Evolutionary conservation across 2,888 invertebrate species (phyloP).

Genomic region (Drosophila infuscata): DNA sequence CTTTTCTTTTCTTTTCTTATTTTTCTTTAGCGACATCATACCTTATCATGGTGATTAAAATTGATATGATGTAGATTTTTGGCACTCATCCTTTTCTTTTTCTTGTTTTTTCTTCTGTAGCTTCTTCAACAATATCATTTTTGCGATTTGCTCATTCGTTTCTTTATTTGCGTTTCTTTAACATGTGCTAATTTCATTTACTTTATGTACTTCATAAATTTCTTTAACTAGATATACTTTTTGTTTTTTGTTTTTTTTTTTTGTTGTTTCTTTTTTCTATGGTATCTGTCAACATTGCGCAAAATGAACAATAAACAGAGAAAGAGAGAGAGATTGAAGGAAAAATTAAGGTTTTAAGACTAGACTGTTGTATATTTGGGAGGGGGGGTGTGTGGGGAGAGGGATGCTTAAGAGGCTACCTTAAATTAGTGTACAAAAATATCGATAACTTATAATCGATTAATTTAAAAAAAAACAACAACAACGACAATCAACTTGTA

Average conservation of each 20-base stretch:
- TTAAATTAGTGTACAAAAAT: constrained; percentile 78
- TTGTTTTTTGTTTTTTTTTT: constrained; percentile 15
- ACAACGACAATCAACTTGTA: constrained; percentile 57
- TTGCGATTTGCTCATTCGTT: constrained; percentile 38
- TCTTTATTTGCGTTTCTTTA: constrained; percentile 73
- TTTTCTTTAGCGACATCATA: constrained; percentile 63
- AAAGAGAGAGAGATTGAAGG: constrained; percentile 2
- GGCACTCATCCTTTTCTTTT: constrained; percentile 52
- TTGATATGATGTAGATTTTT: constrained; percentile 71
- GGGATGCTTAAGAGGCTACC: constrained; percentile 56
- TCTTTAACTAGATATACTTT: constrained; percentile 42
- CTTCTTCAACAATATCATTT: constrained; percentile 5
- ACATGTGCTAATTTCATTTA: constrained; percentile 75
- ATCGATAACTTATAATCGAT: constrained; percentile 73
- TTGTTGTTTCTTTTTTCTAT: constrained; percentile 18
- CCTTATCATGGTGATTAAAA: constrained; percentile 57
- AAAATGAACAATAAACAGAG: constrained; percentile 33
- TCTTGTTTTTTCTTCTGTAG: constrained; percentile 13
- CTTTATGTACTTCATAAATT: constrained; percentile 48
- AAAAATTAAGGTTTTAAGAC: constrained; percentile 24
- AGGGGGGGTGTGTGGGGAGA: not conserved
- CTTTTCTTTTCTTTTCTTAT: constrained; percentile 17
- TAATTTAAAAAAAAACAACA: constrained; percentile 67
- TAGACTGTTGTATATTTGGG: constrained; percentile 21
- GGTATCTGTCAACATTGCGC: constrained; percentile 37